Evolutionary conservation across 2,888 invertebrate genomes (phyloP).

Genomic region (Amphipoea oculea): DNA sequence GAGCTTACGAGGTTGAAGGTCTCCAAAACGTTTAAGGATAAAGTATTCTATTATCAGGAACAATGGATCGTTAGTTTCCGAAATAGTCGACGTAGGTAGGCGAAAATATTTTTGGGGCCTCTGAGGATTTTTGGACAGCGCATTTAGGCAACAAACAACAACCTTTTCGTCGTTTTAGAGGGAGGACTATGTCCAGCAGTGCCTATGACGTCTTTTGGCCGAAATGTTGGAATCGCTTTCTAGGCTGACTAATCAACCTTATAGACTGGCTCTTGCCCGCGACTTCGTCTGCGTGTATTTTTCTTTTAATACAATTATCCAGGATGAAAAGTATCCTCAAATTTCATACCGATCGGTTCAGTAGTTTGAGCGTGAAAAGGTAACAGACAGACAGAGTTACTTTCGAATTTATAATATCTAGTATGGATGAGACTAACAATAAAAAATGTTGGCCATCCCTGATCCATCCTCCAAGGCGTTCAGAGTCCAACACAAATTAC

Average conservation of each 20-base stretch:
- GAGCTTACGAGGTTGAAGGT: slow-evolving; percentile 16
- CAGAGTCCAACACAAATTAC: no score
- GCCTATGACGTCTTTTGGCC: background rate
- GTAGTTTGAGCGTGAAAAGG: background rate
- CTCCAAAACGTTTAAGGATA: slow-evolving; percentile 44
- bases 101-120: slow-evolving; percentile 22
- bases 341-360: background rate
- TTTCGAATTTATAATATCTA: no score
- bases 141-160: slow-evolving; percentile 1
- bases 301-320: background rate
- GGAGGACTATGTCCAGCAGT: background rate
- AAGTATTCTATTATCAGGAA: slow-evolving; percentile 30
- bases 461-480: no score
- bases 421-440: no score
- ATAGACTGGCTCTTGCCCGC: background rate
- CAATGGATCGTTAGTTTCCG: slow-evolving; percentile 52
- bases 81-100: slow-evolving; percentile 21
- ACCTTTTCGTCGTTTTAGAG: background rate
- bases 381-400: background rate
- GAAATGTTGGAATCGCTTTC: background rate
- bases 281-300: background rate
- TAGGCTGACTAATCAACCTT: background rate
- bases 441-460: no score
- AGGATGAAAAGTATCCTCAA: background rate
- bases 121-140: background rate